Evolutionary conservation across 2,888 invertebrate species (phyloP).

Genomic region (Pseudococcus viburni): DNA sequence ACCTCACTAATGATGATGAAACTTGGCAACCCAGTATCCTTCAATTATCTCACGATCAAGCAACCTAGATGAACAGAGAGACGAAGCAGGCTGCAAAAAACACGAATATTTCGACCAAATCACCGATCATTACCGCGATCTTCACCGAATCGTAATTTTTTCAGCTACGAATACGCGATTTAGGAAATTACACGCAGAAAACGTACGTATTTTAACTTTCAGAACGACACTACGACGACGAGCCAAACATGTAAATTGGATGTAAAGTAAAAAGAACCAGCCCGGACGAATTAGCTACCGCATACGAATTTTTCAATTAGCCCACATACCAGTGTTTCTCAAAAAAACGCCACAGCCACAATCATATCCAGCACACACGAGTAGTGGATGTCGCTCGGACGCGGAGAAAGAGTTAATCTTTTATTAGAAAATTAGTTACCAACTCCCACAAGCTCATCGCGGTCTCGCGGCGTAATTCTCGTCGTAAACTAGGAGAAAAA

Average conservation of each 20-base stretch:
- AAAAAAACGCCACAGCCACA: neutral
- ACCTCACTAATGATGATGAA: neutral
- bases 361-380: neutral
- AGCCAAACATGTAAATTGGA: conserved; percentile 28
- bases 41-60: neutral
- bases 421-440: conserved; percentile 14
- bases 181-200: conserved; percentile 16
- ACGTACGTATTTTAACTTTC: conserved; percentile 1
- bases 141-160: conserved; percentile 27
- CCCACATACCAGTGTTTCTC: conserved; percentile 19
- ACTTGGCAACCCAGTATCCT: neutral
- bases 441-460: conserved; percentile 19
- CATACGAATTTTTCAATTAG: conserved; percentile 47
- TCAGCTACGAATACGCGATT: conserved; percentile 36
- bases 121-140: neutral
- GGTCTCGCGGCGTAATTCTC: neutral
- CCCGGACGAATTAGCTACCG: conserved; percentile 23
- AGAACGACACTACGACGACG: neutral
- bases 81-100: neutral
- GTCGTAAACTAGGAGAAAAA: neutral
- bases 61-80: too few species aligned
- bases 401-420: neutral
- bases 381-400: neutral
- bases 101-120: neutral
- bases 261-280: conserved; percentile 18